Percentiles rank a stretch among this genome's conserved stretches.
These are phyloP conservation scores for Campoletis sonorensis DNA, from an alignment of 1,140 invertebrate genomes.

Conservation along the genomic window DNA sequence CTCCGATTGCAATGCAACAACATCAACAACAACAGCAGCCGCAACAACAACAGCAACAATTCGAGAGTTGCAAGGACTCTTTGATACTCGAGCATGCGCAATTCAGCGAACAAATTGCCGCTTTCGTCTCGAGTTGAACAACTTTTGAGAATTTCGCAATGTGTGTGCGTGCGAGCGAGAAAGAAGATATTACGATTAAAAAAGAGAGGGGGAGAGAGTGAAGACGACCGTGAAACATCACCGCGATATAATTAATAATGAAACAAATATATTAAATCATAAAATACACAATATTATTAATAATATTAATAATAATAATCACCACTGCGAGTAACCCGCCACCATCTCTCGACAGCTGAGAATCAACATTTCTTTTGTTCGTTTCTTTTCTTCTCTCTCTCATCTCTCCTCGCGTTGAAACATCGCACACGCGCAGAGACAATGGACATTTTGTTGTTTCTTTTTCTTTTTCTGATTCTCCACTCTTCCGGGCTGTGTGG, in stretches of 20 bases:
- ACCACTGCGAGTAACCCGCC: too few relatives aligned
- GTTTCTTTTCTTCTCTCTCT: too few relatives aligned
- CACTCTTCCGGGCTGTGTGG: too few relatives aligned
- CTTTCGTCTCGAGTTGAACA: slow-evolving; percentile 74
- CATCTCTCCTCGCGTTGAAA: too few relatives aligned
- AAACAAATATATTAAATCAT: too few relatives aligned
- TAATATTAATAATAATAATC: too few relatives aligned
- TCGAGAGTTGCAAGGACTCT: slow-evolving; percentile 74
- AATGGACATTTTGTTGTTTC: too few relatives aligned
- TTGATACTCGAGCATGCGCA: slow-evolving; percentile 72
- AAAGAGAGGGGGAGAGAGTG: background rate
- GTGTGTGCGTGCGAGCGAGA: slow-evolving; percentile 1
- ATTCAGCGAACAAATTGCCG: slow-evolving; percentile 74
- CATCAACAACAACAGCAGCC: slow-evolving; percentile 47
- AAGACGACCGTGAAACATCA: slow-evolving; percentile 14
- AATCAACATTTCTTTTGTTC: too few relatives aligned
- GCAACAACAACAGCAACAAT: slow-evolving; percentile 65
- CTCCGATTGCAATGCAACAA: slow-evolving; percentile 38
- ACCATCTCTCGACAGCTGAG: too few relatives aligned
- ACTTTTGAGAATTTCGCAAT: slow-evolving; percentile 9
- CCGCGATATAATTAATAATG: background rate
- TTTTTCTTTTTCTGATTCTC: too few relatives aligned
- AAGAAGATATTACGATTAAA: background rate
- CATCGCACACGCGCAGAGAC: too few relatives aligned
- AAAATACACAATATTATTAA: too few relatives aligned